Evolutionary conservation across 2,888 invertebrate species (phyloP), one percentile per base, ranked within the genome.

Genomic region (Miltochrista miniata): DNA sequence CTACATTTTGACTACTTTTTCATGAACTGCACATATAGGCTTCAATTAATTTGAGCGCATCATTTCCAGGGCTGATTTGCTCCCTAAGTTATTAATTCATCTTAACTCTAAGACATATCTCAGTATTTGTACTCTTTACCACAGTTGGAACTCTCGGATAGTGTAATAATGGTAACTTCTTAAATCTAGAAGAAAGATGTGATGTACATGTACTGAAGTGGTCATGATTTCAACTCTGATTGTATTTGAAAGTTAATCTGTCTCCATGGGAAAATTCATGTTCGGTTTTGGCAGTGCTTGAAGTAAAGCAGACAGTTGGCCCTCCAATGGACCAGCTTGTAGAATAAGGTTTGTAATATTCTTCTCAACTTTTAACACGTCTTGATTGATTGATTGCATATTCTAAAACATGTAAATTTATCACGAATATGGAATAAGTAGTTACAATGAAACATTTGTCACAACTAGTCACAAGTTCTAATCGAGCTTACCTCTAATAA

Each of bases 381-480:
- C 87, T 64, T 90, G 86, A 63, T 90, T 90, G 38, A 92, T 86
- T 29, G 76, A 68, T 64, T 89, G 81, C 84, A 92, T 83, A 38
- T 78, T 85, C 92, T 92, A 76, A 59, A 57, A 46, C 48, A 38
- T 47, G 29, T 18, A 1, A 18, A 7, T n/a, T 4, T 24, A 24
- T 24, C 5, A 18, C 9, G 24, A n/a, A 29, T 40, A 30, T 7
- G 31, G 18, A 12, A 18, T n/a, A 18, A 38, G 1, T 7, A 1
- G 8, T 8, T 5, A 30, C 30, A 14, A 15, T 24, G 12, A 18
- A 24, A 24, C 0, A 3, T 39, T 39, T 29, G 24, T n/a, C n/a
- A 29, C 2, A 8, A 24, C 29, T 12, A 39, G 29, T 5, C 0
- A 10, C 1, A 40, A 38, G 9, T 38, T 36, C 5, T 10, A 36